phyloP scores from a whole-genome alignment of 2,113 vertebrate species.

The Delphinus delphis region DNA sequence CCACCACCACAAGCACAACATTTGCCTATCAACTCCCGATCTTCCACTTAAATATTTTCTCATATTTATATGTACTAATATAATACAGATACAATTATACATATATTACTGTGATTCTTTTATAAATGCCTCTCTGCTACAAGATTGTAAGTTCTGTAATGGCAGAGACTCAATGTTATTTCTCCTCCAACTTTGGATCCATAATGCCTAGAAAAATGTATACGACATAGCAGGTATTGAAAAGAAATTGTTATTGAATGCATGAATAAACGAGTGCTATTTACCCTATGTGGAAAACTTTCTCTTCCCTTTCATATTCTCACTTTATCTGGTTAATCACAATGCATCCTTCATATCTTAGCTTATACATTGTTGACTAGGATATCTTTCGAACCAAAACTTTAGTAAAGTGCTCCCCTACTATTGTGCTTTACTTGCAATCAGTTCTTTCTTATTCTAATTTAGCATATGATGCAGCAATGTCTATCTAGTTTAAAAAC shows the following conservation, averaged over 20 bases:
- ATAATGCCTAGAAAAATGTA: not conserved
- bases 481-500: not conserved
- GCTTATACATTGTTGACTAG: not conserved
- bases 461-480: not conserved
- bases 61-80: not conserved
- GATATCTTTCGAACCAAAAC: not conserved
- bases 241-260: not conserved
- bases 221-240: not conserved
- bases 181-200: not conserved
- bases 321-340: not conserved
- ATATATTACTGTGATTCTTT: not conserved
- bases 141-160: not conserved
- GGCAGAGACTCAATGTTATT: not conserved
- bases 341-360: not conserved
- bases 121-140: not conserved
- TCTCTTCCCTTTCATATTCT: not conserved
- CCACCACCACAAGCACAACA: accelerated
- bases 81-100: not conserved
- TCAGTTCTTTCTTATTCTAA: not conserved
- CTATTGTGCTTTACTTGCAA: not conserved
- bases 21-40: not conserved
- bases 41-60: not conserved
- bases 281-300: not conserved
- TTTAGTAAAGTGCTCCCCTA: not conserved
- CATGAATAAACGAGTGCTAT: not conserved